Conservation (phyloP, 2,113 vertebrate species). For the Gobius niger region DNA sequence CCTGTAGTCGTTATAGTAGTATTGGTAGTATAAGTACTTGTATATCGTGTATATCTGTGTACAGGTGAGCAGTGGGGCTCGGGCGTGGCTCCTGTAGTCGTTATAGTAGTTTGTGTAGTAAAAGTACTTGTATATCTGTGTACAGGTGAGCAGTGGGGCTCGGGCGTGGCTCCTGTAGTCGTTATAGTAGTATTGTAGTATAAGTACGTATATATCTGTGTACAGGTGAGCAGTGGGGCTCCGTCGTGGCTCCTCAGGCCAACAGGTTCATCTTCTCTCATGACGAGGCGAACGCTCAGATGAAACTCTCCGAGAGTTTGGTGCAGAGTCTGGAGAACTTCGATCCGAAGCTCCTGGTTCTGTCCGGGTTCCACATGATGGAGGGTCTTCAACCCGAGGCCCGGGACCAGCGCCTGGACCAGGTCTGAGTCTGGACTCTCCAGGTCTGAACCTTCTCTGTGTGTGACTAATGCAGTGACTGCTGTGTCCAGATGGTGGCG, state of each 20-base stretch:
- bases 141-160: not conserved
- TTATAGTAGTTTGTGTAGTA: too few species aligned
- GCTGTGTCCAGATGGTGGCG: slow-evolving; percentile 72
- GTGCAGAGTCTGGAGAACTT: slow-evolving; percentile 93
- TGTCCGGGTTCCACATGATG: slow-evolving; percentile 99
- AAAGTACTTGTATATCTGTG: not conserved
- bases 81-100: too few species aligned
- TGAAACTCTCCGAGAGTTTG: slow-evolving; percentile 90
- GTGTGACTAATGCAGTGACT: not conserved
- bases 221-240: slow-evolving; percentile 89
- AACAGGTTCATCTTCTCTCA: slow-evolving; percentile 99
- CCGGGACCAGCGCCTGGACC: slow-evolving; percentile 84
- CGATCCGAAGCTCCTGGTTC: slow-evolving; percentile 90
- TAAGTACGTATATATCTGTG: not conserved
- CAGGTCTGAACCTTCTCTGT: not conserved
- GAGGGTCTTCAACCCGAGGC: slow-evolving; percentile 88
- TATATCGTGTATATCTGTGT: too few species aligned
- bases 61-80: too few species aligned
- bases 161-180: not conserved
- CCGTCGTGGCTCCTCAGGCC: slow-evolving; percentile 83
- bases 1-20: too few species aligned
- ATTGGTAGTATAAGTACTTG: not conserved
- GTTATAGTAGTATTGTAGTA: not conserved
- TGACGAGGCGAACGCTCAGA: slow-evolving; percentile 89
- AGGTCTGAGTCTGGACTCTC: slow-evolving; percentile 64